Conservation (phyloP, 2,797 vertebrate species). For the Gambusia yucatana region DNA sequence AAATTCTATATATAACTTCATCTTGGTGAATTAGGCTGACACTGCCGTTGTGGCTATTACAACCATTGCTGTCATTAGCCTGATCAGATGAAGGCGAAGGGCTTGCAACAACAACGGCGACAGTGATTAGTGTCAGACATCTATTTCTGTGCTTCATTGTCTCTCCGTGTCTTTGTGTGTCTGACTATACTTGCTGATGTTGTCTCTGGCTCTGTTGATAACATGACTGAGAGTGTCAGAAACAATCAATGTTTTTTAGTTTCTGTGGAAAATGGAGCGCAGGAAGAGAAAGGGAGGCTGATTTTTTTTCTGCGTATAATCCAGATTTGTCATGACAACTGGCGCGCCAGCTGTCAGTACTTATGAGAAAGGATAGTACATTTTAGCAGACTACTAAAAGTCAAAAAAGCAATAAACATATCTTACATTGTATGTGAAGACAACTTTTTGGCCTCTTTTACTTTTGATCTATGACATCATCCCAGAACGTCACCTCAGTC, state of each 20-base stretch:
- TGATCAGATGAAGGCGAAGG: slow-evolving; percentile 38
- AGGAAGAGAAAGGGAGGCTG: neutral
- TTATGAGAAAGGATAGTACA: slow-evolving; percentile 1
- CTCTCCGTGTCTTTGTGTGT: slow-evolving; percentile 27
- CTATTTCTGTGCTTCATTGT: slow-evolving; percentile 49
- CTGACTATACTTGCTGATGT: slow-evolving; percentile 23
- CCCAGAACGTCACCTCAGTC: neutral
- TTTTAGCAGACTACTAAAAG: neutral
- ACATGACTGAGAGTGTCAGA: slow-evolving; percentile 43
- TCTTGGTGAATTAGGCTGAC: slow-evolving; percentile 67
- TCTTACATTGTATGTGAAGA: neutral
- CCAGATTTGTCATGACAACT: slow-evolving; percentile 12
- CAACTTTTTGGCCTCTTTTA: neutral
- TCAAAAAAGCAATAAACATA: neutral
- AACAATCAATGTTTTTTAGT: slow-evolving; percentile 36
- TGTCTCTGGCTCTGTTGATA: slow-evolving; percentile 21
- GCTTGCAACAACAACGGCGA: slow-evolving; percentile 49
- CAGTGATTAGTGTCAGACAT: slow-evolving; percentile 52
- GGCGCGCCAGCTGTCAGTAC: slow-evolving; percentile 3
- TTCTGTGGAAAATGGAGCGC: slow-evolving; percentile 18
- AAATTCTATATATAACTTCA: slow-evolving; percentile 69
- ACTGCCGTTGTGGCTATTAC: slow-evolving; percentile 55
- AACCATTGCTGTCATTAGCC: slow-evolving; percentile 63
- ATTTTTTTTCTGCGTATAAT: neutral
- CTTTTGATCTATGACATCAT: slow-evolving; percentile 6